phyloP scores from a whole-genome alignment of 2,888 invertebrate species.

The Acrocera orbiculus region DNA sequence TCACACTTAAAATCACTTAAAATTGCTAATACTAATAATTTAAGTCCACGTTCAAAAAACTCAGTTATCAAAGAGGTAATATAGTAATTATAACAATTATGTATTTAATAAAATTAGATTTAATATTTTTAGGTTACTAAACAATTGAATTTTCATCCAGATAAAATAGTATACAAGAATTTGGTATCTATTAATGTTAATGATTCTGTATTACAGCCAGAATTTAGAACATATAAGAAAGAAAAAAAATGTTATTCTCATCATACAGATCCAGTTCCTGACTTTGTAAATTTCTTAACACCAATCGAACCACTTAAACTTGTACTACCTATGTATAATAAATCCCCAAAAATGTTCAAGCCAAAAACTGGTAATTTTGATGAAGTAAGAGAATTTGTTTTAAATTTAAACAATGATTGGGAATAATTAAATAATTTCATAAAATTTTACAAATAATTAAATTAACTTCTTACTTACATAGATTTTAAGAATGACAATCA shows the following conservation, averaged over 20 bases:
- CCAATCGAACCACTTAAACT: constrained; percentile 15
- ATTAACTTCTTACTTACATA: not conserved
- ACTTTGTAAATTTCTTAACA: constrained; percentile 18
- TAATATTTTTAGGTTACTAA: constrained; percentile 17
- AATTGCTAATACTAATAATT: no score
- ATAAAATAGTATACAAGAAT: constrained; percentile 17
- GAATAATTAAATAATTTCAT: no score
- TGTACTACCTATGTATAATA: constrained; percentile 9
- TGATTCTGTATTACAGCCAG: constrained; percentile 16
- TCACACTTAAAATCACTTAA: constrained; percentile 13
- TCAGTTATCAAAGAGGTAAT: constrained; percentile 19
- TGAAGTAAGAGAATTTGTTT: constrained; percentile 4
- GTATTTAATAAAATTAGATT: not conserved
- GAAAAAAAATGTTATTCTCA: no score
- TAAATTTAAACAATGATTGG: no score
- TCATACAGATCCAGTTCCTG: constrained; percentile 15
- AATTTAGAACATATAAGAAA: no score
- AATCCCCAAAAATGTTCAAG: not conserved
- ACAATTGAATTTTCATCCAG: constrained; percentile 20
- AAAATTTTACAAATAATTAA: not conserved
- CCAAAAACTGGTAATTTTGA: constrained; percentile 5
- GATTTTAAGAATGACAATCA: no score
- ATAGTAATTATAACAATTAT: not conserved
- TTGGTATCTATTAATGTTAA: constrained; percentile 22
- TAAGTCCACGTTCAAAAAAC: constrained; percentile 17